Evolutionary conservation across 2,888 invertebrate genomes (phyloP), one percentile per base, ranked within the genome.

Genomic region (Troides helena): DNA sequence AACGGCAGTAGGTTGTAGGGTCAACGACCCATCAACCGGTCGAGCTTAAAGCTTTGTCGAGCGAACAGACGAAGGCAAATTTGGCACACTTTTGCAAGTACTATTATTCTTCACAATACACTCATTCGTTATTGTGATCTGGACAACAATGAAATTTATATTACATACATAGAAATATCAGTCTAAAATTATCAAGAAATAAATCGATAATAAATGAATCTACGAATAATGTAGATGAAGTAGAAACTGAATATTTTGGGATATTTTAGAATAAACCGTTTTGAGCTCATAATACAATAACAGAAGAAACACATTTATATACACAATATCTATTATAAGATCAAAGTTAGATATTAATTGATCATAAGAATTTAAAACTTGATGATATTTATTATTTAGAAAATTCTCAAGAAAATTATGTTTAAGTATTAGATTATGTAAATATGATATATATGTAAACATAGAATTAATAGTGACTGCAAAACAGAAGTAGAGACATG

Each of bases 21-120:
- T 90, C 91, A 86, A 84, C 74, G 90, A 79, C 86, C 91, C 82
- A 76, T 78, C 85, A 87, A 92, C 92, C 92, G 92, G 92, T 90
- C 85, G 85, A 77, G 85, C 88, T 89, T 88, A 80, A 87, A 90
- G 90, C 88, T 88, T 84, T 82, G 82, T 81, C 80, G 81, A 82
- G 84, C 80, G 83, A 82, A 81, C 82, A 80, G 82, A 83, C 67
- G 72, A 74, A 80, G 80, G 82, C 89, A 85, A 90, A 90, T 89
- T 90, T 92, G 90, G 88, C 92, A 89, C 84, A 92, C 86, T 85
- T 92, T 88, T 85, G 75, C 75, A 75, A 82, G 80, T 71, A 57
- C 57, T 46, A 67, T 57, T 64, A 70, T 67, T 74, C 73, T 73
- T 72, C 53, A 66, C 43, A 66, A 67, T 63, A 62, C 57, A 68